These are phyloP conservation scores for Hypomecis punctinalis DNA, from an alignment of 2,888 invertebrate species.

Conservation along the genomic window DNA sequence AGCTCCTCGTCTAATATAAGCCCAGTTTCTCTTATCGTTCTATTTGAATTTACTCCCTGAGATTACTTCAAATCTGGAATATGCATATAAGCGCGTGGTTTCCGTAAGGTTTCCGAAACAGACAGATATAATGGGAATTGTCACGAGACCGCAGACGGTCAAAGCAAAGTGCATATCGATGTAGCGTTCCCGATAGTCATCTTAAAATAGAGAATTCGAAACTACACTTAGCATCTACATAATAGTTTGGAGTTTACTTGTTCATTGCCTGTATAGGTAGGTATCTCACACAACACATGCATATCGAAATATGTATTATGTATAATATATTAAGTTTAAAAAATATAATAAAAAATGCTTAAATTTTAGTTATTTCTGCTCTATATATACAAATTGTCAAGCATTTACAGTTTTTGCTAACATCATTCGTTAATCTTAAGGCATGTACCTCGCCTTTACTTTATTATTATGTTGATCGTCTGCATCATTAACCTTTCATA, in stretches of 20 bases:
- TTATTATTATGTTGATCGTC: no score
- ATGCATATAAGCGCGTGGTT: slow-evolving; percentile 2
- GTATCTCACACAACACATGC: no score
- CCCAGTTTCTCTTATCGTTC: not conserved
- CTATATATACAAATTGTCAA: no score
- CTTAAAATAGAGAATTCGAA: slow-evolving; percentile 53
- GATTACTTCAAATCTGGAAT: slow-evolving; percentile 3
- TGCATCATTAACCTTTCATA: no score
- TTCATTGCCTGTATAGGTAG: not conserved
- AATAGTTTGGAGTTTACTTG: slow-evolving; percentile 19
- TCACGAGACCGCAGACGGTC: slow-evolving; percentile 51
- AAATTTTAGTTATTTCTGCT: no score
- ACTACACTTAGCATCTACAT: slow-evolving; percentile 32
- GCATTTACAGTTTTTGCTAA: no score
- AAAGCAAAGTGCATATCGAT: slow-evolving; percentile 60
- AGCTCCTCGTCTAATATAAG: not conserved
- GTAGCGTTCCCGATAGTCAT: slow-evolving; percentile 50
- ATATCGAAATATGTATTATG: not conserved
- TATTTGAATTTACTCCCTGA: not conserved
- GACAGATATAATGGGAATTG: slow-evolving; percentile 45
- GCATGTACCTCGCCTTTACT: no score
- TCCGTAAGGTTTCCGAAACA: slow-evolving; percentile 18
- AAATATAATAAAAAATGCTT: no score
- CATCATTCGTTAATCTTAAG: no score
- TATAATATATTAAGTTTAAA: not conserved